A percentile compares a stretch with the other conserved stretches of the same genome.
phyloP scores from a whole-genome alignment of 2,888 invertebrate species.

The Hypolimnas misippus region DNA sequence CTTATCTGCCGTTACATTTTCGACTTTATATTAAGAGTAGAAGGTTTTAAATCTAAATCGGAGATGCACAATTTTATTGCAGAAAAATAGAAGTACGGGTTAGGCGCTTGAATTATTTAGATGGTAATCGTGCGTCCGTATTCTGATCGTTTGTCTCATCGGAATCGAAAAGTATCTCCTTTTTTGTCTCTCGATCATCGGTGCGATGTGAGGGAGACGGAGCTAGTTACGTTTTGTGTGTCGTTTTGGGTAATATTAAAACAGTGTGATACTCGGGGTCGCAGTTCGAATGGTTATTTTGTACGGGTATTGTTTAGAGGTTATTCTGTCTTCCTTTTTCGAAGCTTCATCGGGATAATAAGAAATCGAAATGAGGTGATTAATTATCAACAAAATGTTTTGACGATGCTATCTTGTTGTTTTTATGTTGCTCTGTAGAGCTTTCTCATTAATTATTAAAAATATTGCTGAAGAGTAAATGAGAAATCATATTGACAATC shows the following conservation, averaged over 20 bases:
- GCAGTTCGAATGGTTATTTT: constrained; percentile 48
- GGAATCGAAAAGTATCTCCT: constrained; percentile 59
- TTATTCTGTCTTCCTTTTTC: constrained; percentile 30
- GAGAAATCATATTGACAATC: no score
- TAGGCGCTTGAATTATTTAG: constrained; percentile 81
- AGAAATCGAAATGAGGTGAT: constrained; percentile 7
- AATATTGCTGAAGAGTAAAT: no score
- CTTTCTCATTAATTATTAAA: no score
- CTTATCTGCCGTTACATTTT: constrained; percentile 37
- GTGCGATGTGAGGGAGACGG: constrained; percentile 51
- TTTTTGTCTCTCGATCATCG: constrained; percentile 50
- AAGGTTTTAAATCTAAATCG: constrained; percentile 36
- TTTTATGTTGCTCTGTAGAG: no score
- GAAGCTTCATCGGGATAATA: constrained; percentile 10
- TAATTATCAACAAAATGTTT: not conserved
- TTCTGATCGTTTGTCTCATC: constrained; percentile 80
- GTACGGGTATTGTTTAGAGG: constrained; percentile 48
- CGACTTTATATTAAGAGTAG: constrained; percentile 41
- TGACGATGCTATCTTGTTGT: no score
- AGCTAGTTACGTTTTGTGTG: constrained; percentile 30
- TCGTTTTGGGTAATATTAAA: constrained; percentile 42
- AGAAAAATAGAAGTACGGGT: constrained; percentile 65
- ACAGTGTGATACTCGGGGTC: constrained; percentile 37
- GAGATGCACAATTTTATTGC: constrained; percentile 46
- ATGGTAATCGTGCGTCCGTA: constrained; percentile 79